These are phyloP conservation scores for Bathynomus jamesi DNA, from an alignment of 1,140 invertebrate species.

Conservation along the genomic window DNA sequence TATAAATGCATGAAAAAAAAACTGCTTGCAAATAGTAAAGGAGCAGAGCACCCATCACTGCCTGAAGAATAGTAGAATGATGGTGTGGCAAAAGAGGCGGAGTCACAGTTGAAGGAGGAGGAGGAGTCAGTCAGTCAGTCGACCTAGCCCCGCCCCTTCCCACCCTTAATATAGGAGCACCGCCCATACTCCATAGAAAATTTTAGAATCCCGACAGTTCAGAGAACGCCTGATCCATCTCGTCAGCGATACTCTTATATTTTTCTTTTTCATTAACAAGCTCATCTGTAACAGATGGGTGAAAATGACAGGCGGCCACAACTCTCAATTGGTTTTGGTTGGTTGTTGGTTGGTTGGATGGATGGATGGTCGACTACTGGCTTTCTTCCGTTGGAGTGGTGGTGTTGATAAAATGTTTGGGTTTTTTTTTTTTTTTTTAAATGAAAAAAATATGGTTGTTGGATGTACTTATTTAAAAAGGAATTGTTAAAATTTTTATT, in stretches of 20 bases:
- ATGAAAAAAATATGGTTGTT: too few relatives aligned
- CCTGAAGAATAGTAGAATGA: not conserved
- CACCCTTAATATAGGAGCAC: not conserved
- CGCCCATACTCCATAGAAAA: not conserved
- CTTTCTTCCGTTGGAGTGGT: not conserved
- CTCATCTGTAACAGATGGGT: conserved; percentile 71
- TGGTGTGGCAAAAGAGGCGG: not conserved
- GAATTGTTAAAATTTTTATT: too few relatives aligned
- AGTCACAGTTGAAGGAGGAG: not conserved
- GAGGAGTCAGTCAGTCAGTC: not conserved
- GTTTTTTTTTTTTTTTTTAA: too few relatives aligned
- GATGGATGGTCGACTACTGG: not conserved
- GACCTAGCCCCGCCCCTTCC: not conserved
- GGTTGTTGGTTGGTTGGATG: not conserved
- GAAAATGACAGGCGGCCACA: conserved; percentile 18
- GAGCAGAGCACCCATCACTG: not conserved
- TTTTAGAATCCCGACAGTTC: conserved; percentile 83
- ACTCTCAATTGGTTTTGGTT: not conserved
- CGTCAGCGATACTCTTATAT: conserved; percentile 98
- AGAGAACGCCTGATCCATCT: conserved; percentile 95
- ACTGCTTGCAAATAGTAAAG: conserved; percentile 25
- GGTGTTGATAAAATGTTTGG: too few relatives aligned
- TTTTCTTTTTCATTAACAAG: conserved; percentile 97
- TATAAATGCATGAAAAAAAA: conserved; percentile 33
- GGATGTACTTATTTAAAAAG: too few relatives aligned